A percentile compares a stretch with the other conserved stretches of the same genome.
Conservation (phyloP, 2,113 vertebrate species). For the Strix uralensis region DNA sequence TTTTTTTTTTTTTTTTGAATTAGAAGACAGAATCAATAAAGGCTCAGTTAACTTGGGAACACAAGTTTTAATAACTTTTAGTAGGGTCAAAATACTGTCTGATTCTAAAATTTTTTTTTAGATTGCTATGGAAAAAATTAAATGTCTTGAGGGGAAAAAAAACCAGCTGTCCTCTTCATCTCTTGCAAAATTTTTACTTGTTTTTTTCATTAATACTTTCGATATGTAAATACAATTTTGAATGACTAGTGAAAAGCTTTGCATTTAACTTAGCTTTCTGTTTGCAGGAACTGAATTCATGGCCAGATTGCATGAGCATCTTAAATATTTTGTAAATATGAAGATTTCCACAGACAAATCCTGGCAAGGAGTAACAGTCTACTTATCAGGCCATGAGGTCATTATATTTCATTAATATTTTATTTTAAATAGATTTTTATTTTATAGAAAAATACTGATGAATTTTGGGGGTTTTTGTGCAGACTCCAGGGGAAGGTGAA, state of each 20-base stretch:
- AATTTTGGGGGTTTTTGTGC: neutral
- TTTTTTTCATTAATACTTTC: neutral
- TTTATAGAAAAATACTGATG: neutral
- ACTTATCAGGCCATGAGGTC: slow-evolving; percentile 98
- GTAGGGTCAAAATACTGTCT: neutral
- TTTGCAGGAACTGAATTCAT: slow-evolving; percentile 95
- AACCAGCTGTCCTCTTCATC: neutral
- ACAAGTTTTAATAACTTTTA: neutral
- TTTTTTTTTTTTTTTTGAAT: neutral
- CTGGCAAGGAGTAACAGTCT: slow-evolving; percentile 92
- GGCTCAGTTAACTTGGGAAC: neutral
- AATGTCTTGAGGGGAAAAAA: neutral
- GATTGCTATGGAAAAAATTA: neutral
- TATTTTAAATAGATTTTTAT: neutral
- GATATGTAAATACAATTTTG: neutral
- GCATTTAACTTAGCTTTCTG: slow-evolving; percentile 16
- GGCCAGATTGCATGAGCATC: slow-evolving; percentile 93
- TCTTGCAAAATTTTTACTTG: neutral
- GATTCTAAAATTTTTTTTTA: neutral
- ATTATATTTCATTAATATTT: slow-evolving; percentile 47
- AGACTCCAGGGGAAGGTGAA: slow-evolving; percentile 98
- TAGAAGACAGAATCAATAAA: neutral
- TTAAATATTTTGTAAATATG: slow-evolving; percentile 97
- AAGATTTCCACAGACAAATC: slow-evolving; percentile 93
- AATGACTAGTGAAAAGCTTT: neutral